Evolutionary conservation across 1,140 invertebrate genomes (phyloP), one percentile per base, ranked within the genome.

Genomic region (Frieseomelitta varia): DNA sequence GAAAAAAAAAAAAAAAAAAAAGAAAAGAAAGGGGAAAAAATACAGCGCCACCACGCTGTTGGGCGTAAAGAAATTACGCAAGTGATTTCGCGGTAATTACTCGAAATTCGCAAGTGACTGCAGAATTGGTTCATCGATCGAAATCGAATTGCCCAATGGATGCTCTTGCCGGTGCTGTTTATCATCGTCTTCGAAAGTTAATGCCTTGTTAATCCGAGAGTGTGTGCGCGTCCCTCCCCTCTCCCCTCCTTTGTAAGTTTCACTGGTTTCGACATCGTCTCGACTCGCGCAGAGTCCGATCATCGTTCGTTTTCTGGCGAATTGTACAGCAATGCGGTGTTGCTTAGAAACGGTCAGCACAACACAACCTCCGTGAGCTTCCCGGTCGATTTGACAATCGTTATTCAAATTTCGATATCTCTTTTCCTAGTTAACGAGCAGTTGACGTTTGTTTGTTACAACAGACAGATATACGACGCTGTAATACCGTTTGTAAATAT

Each of bases 321-420:
- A 79, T 75, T 87, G 65, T 78, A 87, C 80, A 84, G 88, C 85
- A 85, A 87, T 90, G 88, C 82, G 71, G 74, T 82, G 88, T 90
- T 90, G 88, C 88, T 85, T 90, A 63, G 88, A 69, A 76, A 90
- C 88, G 55, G 51, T 6, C n/a, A 56, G 68, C 88, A 90, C 67
- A 90, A 90, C 88, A 90, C 53, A 47, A 47, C 8, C 4, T 2
- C 8, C 0, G 39, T 72, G 71, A 88, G 58, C 76, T 67, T 53
- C 17, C 8, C 63, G 63, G 55, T 51, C 30, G 56, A 73, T 73
- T 27, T 15, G 53, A 71, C 63, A 53, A 82, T 77, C 21, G 39
- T 81, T 63, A 14, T 21, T 63, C 55, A 6, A 34, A 63, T 56
- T 56, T 61, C 58, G 24, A 61, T 61, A 61, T n/a, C 24, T 24